These are phyloP conservation scores for Bungarus multicinctus DNA, from an alignment of 2,113 vertebrate species.

Conservation along the genomic window DNA sequence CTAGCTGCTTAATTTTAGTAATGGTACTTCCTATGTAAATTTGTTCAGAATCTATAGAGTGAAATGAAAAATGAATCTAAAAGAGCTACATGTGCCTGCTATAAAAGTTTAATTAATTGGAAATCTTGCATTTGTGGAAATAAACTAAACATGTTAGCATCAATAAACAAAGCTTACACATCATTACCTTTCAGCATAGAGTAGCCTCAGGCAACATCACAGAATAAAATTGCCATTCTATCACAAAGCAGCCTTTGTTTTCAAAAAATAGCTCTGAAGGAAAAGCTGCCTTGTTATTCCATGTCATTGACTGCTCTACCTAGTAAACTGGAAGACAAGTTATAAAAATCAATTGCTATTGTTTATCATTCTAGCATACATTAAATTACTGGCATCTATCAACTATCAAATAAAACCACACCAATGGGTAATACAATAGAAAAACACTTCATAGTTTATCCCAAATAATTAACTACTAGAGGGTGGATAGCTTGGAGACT, in stretches of 20 bases:
- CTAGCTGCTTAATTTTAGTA: background rate
- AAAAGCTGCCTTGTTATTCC: background rate
- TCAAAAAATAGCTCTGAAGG: background rate
- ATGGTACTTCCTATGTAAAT: background rate
- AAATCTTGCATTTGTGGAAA: conserved; percentile 50
- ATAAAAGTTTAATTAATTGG: conserved; percentile 38
- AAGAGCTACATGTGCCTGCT: conserved; percentile 30
- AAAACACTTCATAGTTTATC: background rate
- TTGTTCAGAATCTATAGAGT: background rate
- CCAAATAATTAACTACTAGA: background rate
- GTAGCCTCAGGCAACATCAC: background rate
- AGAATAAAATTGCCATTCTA: background rate
- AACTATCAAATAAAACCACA: background rate
- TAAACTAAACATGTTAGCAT: conserved; percentile 37
- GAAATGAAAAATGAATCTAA: conserved; percentile 14
- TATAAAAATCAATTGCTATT: background rate
- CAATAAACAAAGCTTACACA: conserved; percentile 31
- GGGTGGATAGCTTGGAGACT: background rate
- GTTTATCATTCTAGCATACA: background rate
- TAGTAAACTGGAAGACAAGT: background rate
- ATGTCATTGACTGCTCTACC: background rate
- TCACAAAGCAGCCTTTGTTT: background rate
- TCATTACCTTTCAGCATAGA: conserved; percentile 5
- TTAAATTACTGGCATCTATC: background rate
- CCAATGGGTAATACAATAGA: background rate